A percentile compares a stretch with the other conserved stretches of the same genome.
Evolutionary conservation across 2,113 vertebrate species (phyloP).

Genomic region (Sander lucioperca): DNA sequence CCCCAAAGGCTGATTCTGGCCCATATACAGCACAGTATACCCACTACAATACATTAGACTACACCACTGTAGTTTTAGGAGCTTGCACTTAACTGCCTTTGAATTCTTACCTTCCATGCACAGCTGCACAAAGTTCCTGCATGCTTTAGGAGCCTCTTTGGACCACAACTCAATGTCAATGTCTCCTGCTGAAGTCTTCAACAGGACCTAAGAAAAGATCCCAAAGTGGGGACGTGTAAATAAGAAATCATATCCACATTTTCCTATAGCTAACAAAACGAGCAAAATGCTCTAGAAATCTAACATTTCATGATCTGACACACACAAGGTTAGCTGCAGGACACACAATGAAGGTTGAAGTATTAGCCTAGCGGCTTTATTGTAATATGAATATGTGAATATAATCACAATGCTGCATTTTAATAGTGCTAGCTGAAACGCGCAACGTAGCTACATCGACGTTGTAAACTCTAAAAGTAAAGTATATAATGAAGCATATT

Average conservation of each 20-base stretch:
- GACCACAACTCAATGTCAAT: slow-evolving; percentile 98
- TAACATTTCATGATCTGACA: not conserved
- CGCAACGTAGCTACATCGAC: no score
- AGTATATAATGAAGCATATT: fast-evolving
- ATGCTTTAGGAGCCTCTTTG: slow-evolving; percentile 97
- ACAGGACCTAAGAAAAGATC: slow-evolving; percentile 87
- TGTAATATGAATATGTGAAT: not conserved
- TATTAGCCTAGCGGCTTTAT: not conserved
- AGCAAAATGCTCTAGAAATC: not conserved
- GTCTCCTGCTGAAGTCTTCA: slow-evolving; percentile 96
- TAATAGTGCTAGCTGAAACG: not conserved
- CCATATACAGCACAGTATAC: no score
- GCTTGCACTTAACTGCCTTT: not conserved
- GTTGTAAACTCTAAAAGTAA: not conserved
- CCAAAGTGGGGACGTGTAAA: not conserved
- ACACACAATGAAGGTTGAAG: no score
- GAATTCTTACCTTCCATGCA: slow-evolving; percentile 93
- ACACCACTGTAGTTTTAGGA: not conserved
- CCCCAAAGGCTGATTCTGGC: no score
- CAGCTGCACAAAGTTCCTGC: slow-evolving; percentile 96
- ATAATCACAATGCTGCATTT: not conserved
- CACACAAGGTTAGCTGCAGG: not conserved
- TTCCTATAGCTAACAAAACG: fast-evolving
- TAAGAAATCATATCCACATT: not conserved
- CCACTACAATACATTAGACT: no score